These are phyloP conservation scores for Sphyrna mokarran DNA, from an alignment of 2,113 vertebrate species.

Conservation along the genomic window DNA sequence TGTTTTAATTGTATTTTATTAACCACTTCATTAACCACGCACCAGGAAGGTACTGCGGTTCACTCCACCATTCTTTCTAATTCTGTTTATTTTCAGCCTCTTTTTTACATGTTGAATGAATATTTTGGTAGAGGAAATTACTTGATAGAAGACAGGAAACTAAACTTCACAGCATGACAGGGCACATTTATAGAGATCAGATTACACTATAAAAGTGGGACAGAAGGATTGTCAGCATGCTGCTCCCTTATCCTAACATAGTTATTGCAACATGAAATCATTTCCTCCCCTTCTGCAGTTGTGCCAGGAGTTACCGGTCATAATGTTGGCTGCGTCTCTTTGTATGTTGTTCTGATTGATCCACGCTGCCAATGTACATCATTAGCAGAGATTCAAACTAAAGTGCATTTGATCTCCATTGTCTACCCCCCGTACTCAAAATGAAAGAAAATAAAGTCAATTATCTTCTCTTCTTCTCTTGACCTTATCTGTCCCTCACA, in stretches of 20 bases:
- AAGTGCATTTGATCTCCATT: not conserved
- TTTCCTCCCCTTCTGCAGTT: not conserved
- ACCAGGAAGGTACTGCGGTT: not conserved
- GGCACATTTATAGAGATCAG: not conserved
- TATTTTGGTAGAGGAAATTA: not conserved
- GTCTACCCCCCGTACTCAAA: not conserved
- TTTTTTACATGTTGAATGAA: not conserved
- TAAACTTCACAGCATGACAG: not conserved
- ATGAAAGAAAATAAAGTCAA: not conserved
- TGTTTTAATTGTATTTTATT: not conserved
- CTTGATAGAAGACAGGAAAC: not conserved
- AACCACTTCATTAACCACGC: not conserved
- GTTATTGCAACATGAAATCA: not conserved
- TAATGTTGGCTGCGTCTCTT: not conserved
- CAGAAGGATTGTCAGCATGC: not conserved
- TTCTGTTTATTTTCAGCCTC: not conserved
- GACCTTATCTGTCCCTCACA: not conserved
- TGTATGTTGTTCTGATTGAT: not conserved
- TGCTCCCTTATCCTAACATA: not conserved
- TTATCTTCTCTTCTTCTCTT: not conserved
- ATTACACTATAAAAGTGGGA: not conserved
- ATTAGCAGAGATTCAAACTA: not conserved
- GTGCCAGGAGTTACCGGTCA: not conserved
- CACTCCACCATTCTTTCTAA: not conserved
- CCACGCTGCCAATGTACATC: not conserved